phyloP scores from a whole-genome alignment of 2,888 invertebrate species.

The Fabriciana adippe region DNA sequence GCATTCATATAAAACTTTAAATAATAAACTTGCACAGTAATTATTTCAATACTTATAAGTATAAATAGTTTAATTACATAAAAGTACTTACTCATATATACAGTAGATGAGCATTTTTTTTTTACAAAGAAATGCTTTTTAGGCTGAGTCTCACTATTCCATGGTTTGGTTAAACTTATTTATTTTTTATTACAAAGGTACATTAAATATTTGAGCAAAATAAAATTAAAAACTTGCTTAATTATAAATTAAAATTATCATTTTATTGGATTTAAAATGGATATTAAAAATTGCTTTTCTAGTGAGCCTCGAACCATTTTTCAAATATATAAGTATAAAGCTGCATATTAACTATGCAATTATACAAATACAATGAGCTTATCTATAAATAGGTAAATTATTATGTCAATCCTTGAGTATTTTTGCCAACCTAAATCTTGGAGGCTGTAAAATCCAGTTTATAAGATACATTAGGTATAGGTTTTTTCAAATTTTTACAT shows the following conservation, averaged over 20 bases:
- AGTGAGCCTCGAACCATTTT: constrained; percentile 17
- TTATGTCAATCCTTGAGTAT: constrained; percentile 10
- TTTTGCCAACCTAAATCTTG: neutral
- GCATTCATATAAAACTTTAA: neutral
- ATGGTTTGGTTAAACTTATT: constrained; percentile 2
- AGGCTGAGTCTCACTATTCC: constrained; percentile 23
- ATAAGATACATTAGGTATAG: neutral
- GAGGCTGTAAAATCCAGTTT: neutral
- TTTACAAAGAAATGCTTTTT: constrained; percentile 66
- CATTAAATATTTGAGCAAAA: constrained; percentile 19
- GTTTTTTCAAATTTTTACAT: no score
- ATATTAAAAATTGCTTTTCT: neutral
- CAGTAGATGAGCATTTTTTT: constrained; percentile 57
- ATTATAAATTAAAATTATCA: constrained; percentile 4
- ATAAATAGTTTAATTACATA: constrained; percentile 36
- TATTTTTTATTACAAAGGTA: constrained; percentile 1
- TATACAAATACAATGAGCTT: neutral
- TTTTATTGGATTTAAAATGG: constrained; percentile 7
- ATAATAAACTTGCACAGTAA: constrained; percentile 36
- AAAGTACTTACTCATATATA: constrained; percentile 45
- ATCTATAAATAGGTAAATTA: neutral
- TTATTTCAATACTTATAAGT: constrained; percentile 28
- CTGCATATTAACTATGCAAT: constrained; percentile 4
- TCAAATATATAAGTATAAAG: constrained; percentile 1
- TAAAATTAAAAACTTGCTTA: constrained; percentile 12